A percentile compares a stretch with the other conserved stretches of the same genome.
Conservation (phyloP, 1,140 invertebrate species). For the Thaumetopoea pityocampa region DNA sequence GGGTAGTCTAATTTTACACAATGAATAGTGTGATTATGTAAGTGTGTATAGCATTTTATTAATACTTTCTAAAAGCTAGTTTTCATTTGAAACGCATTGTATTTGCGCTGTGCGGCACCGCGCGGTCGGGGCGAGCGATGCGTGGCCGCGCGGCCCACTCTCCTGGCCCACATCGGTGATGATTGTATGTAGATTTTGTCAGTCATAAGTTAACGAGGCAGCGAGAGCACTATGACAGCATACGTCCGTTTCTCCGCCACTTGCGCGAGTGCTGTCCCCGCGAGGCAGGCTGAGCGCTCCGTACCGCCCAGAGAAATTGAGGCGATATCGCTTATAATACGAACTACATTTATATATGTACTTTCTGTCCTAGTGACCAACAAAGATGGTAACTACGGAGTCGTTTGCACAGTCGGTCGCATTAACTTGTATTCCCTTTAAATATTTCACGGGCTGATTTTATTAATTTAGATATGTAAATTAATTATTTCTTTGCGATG, state of each 20-base stretch:
- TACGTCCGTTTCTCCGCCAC: constrained; percentile 54
- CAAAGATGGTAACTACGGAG: constrained; percentile 28
- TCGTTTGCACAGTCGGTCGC: constrained; percentile 4
- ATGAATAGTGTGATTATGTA: too few relatives aligned
- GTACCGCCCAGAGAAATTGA: constrained; percentile 53
- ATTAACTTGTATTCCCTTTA: too few relatives aligned
- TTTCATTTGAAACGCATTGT: constrained; percentile 3
- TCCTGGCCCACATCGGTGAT: constrained; percentile 63
- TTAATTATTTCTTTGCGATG: too few relatives aligned
- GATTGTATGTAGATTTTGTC: constrained; percentile 73
- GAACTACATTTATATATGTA: constrained; percentile 39
- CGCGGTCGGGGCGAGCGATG: constrained; percentile 14
- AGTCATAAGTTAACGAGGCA: constrained; percentile 56
- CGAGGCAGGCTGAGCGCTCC: constrained; percentile 2
- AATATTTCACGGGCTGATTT: too few relatives aligned
- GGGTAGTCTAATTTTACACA: not conserved
- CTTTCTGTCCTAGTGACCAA: constrained; percentile 57
- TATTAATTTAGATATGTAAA: too few relatives aligned
- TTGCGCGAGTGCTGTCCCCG: constrained; percentile 31
- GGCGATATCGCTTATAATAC: constrained; percentile 50
- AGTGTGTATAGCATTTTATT: too few relatives aligned
- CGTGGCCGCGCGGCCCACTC: constrained; percentile 57
- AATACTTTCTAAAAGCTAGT: not conserved
- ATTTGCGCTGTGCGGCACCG: not conserved
- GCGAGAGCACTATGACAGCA: constrained; percentile 53